Evolutionary conservation across 2,888 invertebrate genomes (phyloP).

Genomic region (Rhabditophanes sp.): DNA sequence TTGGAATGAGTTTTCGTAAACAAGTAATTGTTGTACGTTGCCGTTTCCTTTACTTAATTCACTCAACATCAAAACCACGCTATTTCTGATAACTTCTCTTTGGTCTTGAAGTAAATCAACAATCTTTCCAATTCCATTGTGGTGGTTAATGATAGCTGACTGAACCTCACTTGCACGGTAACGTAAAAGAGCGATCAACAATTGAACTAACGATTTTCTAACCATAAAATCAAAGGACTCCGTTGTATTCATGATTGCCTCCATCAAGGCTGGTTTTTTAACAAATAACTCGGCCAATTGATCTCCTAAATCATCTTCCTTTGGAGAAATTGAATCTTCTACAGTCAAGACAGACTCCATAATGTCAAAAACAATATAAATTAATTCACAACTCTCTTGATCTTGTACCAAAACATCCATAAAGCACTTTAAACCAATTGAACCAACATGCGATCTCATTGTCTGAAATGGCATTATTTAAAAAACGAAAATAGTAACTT

Average conservation of each 20-base stretch:
- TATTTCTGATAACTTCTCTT: slow-evolving; percentile 54
- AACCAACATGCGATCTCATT: slow-evolving; percentile 86
- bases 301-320: slow-evolving; percentile 46
- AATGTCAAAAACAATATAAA: slow-evolving; percentile 76
- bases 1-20: slow-evolving; percentile 96
- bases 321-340: slow-evolving; percentile 43
- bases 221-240: slow-evolving; percentile 32
- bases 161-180: slow-evolving; percentile 56
- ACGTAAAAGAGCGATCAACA: slow-evolving; percentile 69
- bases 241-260: slow-evolving; percentile 21
- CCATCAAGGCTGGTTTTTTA: slow-evolving; percentile 24
- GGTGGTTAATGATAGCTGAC: slow-evolving; percentile 49
- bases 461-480: slow-evolving; percentile 53
- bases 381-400: slow-evolving; percentile 71
- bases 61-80: slow-evolving; percentile 69
- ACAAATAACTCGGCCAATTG: slow-evolving; percentile 49
- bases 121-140: slow-evolving; percentile 83
- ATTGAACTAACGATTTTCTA: slow-evolving; percentile 42
- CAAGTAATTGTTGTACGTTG: slow-evolving; percentile 85
- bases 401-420: slow-evolving; percentile 66
- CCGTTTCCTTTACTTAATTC: slow-evolving; percentile 84
- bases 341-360: slow-evolving; percentile 66
- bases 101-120: slow-evolving; percentile 87
- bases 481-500: slow-evolving; percentile 9
- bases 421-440: slow-evolving; percentile 65